A percentile compares a stretch with the other conserved stretches of the same genome.
phyloP scores from a whole-genome alignment of 2,113 vertebrate species.

The Rynchops niger region DNA sequence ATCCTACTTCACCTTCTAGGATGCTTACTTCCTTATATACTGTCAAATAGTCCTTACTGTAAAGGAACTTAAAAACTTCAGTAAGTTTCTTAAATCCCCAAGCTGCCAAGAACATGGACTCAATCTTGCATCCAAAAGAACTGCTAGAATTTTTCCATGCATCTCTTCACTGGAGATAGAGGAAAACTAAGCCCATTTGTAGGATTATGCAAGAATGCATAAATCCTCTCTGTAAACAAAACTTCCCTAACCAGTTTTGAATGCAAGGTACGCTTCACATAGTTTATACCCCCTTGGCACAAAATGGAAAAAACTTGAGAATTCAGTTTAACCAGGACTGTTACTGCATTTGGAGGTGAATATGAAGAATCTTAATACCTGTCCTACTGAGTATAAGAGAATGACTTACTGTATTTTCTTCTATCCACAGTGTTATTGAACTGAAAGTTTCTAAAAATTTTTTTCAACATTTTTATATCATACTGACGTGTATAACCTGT shows the following conservation, averaged over 20 bases:
- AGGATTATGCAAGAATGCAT: neutral
- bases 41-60: neutral
- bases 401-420: neutral
- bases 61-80: neutral
- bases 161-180: neutral
- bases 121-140: neutral
- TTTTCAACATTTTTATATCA: neutral
- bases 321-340: neutral
- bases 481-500: neutral
- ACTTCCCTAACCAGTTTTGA: slow-evolving; percentile 21
- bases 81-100: neutral
- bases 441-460: neutral
- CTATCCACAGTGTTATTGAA: neutral
- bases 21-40: neutral
- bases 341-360: neutral
- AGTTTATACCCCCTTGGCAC: neutral
- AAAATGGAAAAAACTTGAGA: neutral
- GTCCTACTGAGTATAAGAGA: neutral
- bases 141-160: neutral
- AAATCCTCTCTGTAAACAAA: slow-evolving; percentile 18
- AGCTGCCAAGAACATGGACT: neutral
- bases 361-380: neutral
- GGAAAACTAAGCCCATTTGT: neutral
- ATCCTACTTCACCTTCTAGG: neutral
- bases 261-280: neutral